A percentile compares a stretch with the other conserved stretches of the same genome.
These are phyloP conservation scores for Phenganax stokvisi DNA, from an alignment of 92 coral and sea anemone genomes.

Conservation along the genomic window DNA sequence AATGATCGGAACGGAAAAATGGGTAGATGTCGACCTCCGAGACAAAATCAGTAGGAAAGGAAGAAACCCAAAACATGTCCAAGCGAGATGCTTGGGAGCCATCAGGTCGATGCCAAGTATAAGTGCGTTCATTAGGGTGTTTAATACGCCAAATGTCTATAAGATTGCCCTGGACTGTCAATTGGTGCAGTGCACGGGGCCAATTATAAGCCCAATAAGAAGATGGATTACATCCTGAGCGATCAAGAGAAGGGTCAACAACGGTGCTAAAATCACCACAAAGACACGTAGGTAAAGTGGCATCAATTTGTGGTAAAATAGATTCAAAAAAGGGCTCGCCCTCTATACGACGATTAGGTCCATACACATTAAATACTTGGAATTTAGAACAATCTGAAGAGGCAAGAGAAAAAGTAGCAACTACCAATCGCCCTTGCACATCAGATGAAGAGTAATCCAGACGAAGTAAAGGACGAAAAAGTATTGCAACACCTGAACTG, in stretches of 20 bases:
- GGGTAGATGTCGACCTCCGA: not conserved
- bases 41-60: not conserved
- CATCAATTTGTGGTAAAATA: not conserved
- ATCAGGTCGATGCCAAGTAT: slow-evolving; percentile 6
- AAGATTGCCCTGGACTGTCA: not conserved
- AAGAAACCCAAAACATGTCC: slow-evolving; percentile 11
- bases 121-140: not conserved
- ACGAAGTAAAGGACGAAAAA: not conserved
- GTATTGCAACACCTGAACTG: not conserved
- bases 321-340: slow-evolving; percentile 5
- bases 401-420: too few species aligned
- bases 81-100: not conserved
- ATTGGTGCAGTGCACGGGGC: not conserved
- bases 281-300: not conserved
- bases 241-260: not conserved
- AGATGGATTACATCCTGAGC: not conserved
- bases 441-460: not conserved
- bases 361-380: not conserved
- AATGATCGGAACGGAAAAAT: slow-evolving; percentile 9
- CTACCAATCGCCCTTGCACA: not conserved
- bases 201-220: slow-evolving; percentile 25
- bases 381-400: not conserved
- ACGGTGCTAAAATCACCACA: slow-evolving; percentile 17
- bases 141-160: not conserved
- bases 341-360: not conserved